A percentile compares a stretch with the other conserved stretches of the same genome.
Evolutionary conservation across 2,797 vertebrate species (phyloP).

Genomic region (Chaunax sp.): DNA sequence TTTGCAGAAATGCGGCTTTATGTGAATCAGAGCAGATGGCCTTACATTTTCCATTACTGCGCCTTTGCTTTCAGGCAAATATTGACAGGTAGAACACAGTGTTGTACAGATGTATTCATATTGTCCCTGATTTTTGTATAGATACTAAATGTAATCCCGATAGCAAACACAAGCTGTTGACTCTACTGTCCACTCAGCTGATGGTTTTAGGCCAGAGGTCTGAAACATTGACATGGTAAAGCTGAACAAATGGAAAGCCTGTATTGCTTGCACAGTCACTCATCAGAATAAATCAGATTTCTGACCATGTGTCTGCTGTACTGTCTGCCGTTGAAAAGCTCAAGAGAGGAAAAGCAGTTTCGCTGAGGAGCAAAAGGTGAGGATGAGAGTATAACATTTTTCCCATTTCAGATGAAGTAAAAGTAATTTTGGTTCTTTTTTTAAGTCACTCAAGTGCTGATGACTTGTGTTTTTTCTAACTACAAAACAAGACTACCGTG

Average conservation of each 20-base stretch:
- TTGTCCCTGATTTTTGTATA: slow-evolving; percentile 2
- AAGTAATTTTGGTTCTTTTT: neutral
- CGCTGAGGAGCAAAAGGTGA: slow-evolving; percentile 1
- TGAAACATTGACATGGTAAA: neutral
- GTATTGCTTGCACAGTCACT: neutral
- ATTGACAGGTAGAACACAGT: slow-evolving; percentile 29
- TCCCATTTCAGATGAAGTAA: neutral
- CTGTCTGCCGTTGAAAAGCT: neutral
- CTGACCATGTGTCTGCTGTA: slow-evolving; percentile 1
- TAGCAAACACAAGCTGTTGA: slow-evolving; percentile 36
- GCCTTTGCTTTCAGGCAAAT: slow-evolving; percentile 26
- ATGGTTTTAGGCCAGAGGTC: slow-evolving; percentile 1
- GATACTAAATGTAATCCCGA: slow-evolving; percentile 28
- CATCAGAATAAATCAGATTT: neutral
- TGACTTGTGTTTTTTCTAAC: neutral
- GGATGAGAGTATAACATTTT: slow-evolving; percentile 4
- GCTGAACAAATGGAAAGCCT: slow-evolving; percentile 9
- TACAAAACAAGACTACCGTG: neutral
- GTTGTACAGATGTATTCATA: slow-evolving; percentile 11
- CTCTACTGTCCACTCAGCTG: neutral
- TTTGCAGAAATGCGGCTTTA: neutral
- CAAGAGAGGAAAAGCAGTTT: neutral
- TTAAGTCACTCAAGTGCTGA: neutral
- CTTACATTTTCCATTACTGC: slow-evolving; percentile 2
- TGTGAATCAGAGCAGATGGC: neutral